Conservation (phyloP, 53 echinoderm and acorn worm species). For the Crossaster papposus region DNA sequence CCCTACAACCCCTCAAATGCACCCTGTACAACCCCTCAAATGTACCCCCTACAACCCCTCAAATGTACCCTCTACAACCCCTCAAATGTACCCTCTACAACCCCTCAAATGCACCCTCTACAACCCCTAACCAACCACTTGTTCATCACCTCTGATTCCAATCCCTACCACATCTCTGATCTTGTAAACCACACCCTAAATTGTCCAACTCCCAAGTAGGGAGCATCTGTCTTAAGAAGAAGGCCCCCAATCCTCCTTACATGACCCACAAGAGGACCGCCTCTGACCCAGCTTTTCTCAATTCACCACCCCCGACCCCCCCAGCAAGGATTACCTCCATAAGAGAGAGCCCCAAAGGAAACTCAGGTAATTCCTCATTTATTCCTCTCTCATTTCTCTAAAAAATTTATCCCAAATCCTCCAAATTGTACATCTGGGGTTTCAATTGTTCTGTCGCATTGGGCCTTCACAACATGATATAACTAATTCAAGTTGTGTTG, state of each 20-base stretch:
- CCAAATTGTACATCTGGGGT: background rate
- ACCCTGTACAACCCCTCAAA: too few species aligned
- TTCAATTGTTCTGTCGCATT: too few species aligned
- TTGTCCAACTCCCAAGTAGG: background rate
- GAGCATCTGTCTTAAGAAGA: conserved; percentile 68
- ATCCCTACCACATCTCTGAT: background rate
- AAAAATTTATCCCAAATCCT: background rate
- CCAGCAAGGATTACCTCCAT: conserved; percentile 89
- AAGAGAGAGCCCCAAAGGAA: conserved; percentile 61
- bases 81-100: too few species aligned
- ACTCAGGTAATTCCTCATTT: conserved; percentile 1
- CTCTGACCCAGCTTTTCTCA: conserved; percentile 84
- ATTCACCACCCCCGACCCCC: conserved; percentile 78
- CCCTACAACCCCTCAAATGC: too few species aligned
- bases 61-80: too few species aligned
- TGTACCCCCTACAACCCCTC: too few species aligned
- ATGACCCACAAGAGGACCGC: conserved; percentile 80
- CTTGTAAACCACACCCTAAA: background rate
- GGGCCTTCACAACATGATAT: too few species aligned
- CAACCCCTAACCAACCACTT: background rate
- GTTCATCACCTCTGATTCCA: background rate
- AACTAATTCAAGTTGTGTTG: too few species aligned
- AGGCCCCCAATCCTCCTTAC: conserved; percentile 75
- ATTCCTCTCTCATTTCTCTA: conserved; percentile 1
- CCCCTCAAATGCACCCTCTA: background rate